Evolutionary conservation across 2,888 invertebrate species (phyloP), one percentile per base, ranked within the genome.

Genomic region (Anarsia innoxiella): DNA sequence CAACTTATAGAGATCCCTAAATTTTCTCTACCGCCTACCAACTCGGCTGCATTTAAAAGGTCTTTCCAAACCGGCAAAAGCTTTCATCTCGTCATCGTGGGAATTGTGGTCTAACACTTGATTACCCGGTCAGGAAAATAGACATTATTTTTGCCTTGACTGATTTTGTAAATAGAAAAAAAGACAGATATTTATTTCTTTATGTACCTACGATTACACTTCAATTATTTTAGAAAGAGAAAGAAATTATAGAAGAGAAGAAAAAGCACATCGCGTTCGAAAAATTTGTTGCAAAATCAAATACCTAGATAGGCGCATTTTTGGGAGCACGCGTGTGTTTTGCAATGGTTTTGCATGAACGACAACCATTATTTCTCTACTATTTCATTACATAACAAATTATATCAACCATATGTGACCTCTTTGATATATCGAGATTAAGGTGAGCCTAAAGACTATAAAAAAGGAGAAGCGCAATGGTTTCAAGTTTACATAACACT

Each of bases 31-130:
- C 3, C 3, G 10, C 23, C 12, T 15, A 19, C 19, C 5, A 23
- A 27, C 16, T 19, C 11, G 23, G 26, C 19, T 6, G 1, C 8
- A 36, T 19, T 13, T 28, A 10, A 26, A 9, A 30, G 41, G n/a
- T 42, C 44, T 32, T 31, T 5, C 14, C 23, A 39, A 11, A 31
- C 23, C 42, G 41, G 45, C 26, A 28, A 19, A 32, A 23, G 19
- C 19, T 37, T 44, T 42, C 38, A 29, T 36, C 28, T 34, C 34
- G 37, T 34, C 31, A 31, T 33, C 49, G 42, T 50, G 48, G 48
- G 46, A 49, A 49, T 32, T 36, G 12, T 15, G 38, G 37, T 34
- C 32, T 13, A 23, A 30, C 39, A 36, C 27, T 40, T 31, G 39
- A 39, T 34, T 36, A 36, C 40, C 38, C 41, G 36, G 40, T 38